Evolutionary conservation across 30 jellyfish, hydroid and myxozoan genomes (phyloP), one percentile per base, ranked within the genome.

Genomic region (Pseudorhiza aurosa): DNA sequence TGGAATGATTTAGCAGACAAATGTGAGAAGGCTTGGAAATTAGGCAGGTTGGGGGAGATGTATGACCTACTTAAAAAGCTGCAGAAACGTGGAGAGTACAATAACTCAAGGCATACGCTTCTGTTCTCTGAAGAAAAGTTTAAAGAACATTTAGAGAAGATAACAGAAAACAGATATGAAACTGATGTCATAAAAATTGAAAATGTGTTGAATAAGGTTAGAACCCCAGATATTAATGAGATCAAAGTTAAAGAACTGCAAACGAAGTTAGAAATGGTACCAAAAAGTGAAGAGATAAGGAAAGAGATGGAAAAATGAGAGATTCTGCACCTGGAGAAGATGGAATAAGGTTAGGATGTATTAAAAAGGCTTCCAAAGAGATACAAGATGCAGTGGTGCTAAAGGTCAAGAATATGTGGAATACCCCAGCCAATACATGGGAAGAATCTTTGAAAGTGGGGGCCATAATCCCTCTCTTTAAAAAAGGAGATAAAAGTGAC

Each of bases 41-140:
- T 46, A 46, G 60, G 60, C 12, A 46, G 60, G 19, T 46, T 46
- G 60, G 60, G n/a, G 60, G 60, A 46, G 19, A 46, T 46, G 60
- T 46, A 46, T 46, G 60, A 46, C 60, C 19, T 46, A 46, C 0
- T 46, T 40, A 46, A 4, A 46, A 46, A 46, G 60, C 60, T 46
- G 19, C 60, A 46, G 60, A 46, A 46, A 46, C 14, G 60, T 46
- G 60, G 60, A 46, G 60, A 46, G 19, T 46, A 46, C 14, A 46
- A 0, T 46, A 46, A 14, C 60, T 4, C 60, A 46, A 46, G 19
- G 60, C 15, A 46, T 0, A 46, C 19, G 2, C 19, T 46, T 6
- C 60, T 46, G 60, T 46, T 6, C 19, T 46, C 60, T 0, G 60
- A 46, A 14, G 60, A 46, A 46, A 46, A 4, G 19, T 46, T 46